Evolutionary conservation across 2,888 invertebrate species (phyloP), one percentile per base, ranked within the genome.

Genomic region (Eupeodes luniger): DNA sequence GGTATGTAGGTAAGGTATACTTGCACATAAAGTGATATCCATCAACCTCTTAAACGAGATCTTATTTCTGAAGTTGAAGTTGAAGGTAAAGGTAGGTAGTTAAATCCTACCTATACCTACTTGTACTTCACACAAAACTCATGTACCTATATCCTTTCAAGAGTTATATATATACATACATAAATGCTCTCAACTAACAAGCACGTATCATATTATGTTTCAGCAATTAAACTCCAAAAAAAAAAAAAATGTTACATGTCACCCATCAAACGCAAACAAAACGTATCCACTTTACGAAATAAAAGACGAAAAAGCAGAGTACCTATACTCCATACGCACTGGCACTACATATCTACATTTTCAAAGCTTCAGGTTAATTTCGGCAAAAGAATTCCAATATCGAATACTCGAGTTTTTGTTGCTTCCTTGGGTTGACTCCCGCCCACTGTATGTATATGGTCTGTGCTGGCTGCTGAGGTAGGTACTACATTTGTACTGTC

Each of bases 311-410:
- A 72, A 59, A 72, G 72, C 47, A 72, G 47, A 19, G 70, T 70
- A 64, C 19, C 5, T 6, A 40, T 40, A 40, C 6, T 9, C 40
- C 40, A 53, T 16, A 14, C 10, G 9, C 10, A 55, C 55, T 7
- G 19, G 19, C 55, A 55, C 3, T 40, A 40, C 9, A 9, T 40
- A 7, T 40, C 5, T 40, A 16, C 9, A 3, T 66, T 12, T 12
- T 12, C 51, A 19, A n/a, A 27, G 27, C 57, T 59, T 61, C 66
- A 72, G 77, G 64, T 76, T 51, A 70, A 85, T 64, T 81, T 70
- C n/a, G 53, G 40, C 47, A 16, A 77, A 64, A 67, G 70, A 75
- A 84, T 69, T 80, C 69, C 75, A 67, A 72, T 77, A 77, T 67
- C 67, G 72, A 67, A 66, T 55, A 59, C 62, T 85, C 44, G 79